Conservation (phyloP, 2,888 invertebrate species). For the Papilio elwesi region DNA sequence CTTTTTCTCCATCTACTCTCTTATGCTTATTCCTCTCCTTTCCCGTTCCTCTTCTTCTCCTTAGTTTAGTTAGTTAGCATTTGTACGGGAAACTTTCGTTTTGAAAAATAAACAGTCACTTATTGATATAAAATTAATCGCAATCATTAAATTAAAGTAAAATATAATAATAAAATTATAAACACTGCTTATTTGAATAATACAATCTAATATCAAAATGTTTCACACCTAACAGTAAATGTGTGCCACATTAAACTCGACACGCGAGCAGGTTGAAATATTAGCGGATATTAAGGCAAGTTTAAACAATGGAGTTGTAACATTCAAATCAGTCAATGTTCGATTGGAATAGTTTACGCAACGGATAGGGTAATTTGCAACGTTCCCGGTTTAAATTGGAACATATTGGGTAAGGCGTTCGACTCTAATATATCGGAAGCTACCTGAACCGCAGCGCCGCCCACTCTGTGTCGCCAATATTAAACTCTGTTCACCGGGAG, state of each 20-base stretch:
- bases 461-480: slow-evolving; percentile 50
- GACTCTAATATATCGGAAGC: slow-evolving; percentile 44
- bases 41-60: too few relatives aligned
- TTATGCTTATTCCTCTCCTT: too few relatives aligned
- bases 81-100: too few relatives aligned
- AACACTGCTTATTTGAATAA: too few relatives aligned
- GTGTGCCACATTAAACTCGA: background rate
- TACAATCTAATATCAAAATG: background rate
- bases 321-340: slow-evolving; percentile 35
- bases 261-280: slow-evolving; percentile 5
- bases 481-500: slow-evolving; percentile 21
- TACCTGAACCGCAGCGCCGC: slow-evolving; percentile 46
- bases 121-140: too few relatives aligned
- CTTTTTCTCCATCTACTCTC: too few relatives aligned
- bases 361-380: slow-evolving; percentile 23
- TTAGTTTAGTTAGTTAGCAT: too few relatives aligned
- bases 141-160: too few relatives aligned
- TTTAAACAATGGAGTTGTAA: slow-evolving; percentile 20
- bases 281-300: background rate
- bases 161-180: too few relatives aligned
- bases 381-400: slow-evolving; percentile 34
- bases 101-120: too few relatives aligned
- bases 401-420: slow-evolving; percentile 35
- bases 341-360: slow-evolving; percentile 21
- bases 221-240: background rate